Conservation (phyloP, 2,797 vertebrate genomes). For the Graptemys geographica region DNA sequence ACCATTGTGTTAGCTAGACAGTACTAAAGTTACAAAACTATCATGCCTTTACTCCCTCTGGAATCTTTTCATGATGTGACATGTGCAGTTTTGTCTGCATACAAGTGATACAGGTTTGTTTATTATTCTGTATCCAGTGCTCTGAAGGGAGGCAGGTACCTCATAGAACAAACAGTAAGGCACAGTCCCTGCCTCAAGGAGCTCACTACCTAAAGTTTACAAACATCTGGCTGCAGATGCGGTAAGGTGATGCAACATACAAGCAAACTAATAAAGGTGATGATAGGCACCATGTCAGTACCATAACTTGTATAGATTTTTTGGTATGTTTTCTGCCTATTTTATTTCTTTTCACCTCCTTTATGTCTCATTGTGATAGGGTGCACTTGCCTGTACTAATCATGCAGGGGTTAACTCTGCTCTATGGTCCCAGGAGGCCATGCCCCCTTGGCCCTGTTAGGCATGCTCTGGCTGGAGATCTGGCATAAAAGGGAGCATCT, state of each 20-base stretch:
- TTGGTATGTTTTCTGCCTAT: background rate
- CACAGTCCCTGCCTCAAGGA: background rate
- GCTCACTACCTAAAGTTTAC: background rate
- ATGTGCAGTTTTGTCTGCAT: background rate
- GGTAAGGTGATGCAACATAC: background rate
- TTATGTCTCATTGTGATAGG: too few species aligned
- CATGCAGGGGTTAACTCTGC: too few species aligned
- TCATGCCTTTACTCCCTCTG: background rate
- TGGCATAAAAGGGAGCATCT: too few species aligned
- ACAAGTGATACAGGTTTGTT: background rate
- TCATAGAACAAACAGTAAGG: background rate
- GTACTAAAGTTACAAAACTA: conserved; percentile 18
- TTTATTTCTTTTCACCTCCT: background rate
- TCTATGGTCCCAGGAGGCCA: too few species aligned
- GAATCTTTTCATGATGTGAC: background rate
- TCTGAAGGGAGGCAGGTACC: background rate
- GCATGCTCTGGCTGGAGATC: too few species aligned
- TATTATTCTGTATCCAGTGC: background rate
- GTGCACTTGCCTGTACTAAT: too few species aligned
- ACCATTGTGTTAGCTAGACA: background rate
- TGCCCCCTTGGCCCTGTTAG: too few species aligned
- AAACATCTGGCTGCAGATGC: background rate
- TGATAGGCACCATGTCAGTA: background rate
- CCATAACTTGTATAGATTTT: background rate
- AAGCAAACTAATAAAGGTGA: background rate